phyloP scores from a whole-genome alignment of 2,113 vertebrate species.

The Upupa epops region DNA sequence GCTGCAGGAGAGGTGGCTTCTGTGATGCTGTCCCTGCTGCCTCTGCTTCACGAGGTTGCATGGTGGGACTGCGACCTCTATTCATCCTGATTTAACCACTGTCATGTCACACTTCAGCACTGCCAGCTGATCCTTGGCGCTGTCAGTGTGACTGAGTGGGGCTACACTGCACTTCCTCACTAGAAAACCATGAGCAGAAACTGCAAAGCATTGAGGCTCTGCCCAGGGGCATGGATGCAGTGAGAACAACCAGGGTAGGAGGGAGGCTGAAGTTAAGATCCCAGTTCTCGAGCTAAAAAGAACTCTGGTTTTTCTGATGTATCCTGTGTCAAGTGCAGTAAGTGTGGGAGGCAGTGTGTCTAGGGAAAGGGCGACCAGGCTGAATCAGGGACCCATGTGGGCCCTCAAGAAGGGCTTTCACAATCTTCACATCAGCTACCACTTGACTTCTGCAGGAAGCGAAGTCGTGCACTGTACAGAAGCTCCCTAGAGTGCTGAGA shows the following conservation, averaged over 20 bases:
- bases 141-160: not conserved
- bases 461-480: not conserved
- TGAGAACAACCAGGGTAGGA: not conserved
- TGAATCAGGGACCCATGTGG: not conserved
- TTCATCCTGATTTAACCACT: not conserved
- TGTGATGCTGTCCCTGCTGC: not conserved
- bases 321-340: not conserved
- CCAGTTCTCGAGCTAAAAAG: not conserved
- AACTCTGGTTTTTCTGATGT: not conserved
- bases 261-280: not conserved
- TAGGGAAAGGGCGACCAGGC: not conserved
- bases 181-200: not conserved
- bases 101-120: constrained; percentile 3
- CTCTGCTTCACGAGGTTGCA: not conserved
- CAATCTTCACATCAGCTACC: not conserved
- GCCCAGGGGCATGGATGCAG: not conserved
- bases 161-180: not conserved
- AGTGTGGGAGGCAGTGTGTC: not conserved
- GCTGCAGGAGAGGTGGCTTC: not conserved
- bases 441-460: not conserved
- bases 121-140: not conserved
- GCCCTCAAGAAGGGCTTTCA: not conserved
- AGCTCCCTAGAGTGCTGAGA: not conserved
- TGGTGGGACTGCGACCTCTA: not conserved
- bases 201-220: not conserved